Percentiles rank a stretch among this genome's conserved stretches.
Conservation (phyloP, 2,888 invertebrate genomes). For the Ceraclea dissimilis region DNA sequence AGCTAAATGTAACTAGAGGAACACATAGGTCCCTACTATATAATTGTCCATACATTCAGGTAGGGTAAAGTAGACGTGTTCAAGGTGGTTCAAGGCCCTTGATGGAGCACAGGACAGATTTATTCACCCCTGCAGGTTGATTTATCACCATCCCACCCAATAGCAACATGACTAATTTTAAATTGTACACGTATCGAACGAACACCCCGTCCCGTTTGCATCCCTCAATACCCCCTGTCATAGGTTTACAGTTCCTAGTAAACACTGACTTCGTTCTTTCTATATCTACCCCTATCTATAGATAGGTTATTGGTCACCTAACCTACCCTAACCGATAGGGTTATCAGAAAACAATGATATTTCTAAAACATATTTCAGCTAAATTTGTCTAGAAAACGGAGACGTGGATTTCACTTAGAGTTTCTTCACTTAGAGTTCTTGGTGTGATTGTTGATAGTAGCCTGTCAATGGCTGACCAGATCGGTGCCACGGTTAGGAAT, state of each 20-base stretch:
- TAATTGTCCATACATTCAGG: too few species aligned
- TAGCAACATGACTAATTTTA: constrained; percentile 26
- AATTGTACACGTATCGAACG: constrained; percentile 24
- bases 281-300: neutral
- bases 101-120: constrained; percentile 23
- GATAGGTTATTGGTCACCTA: too few species aligned
- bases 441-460: too few species aligned
- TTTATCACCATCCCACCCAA: constrained; percentile 23
- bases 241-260: neutral
- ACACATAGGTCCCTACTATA: too few species aligned
- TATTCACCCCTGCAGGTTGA: constrained; percentile 25
- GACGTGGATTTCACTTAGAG: too few species aligned
- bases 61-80: neutral
- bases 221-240: neutral
- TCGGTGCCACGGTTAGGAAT: too few species aligned
- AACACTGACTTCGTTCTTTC: neutral
- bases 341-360: too few species aligned
- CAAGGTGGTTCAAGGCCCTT: constrained; percentile 14
- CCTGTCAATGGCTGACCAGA: too few species aligned
- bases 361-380: too few species aligned
- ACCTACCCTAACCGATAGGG: neutral
- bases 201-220: constrained; percentile 2
- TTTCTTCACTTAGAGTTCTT: too few species aligned
- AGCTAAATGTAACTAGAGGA: too few species aligned
- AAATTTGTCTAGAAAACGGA: too few species aligned